These are phyloP conservation scores for Metacarcinus magister DNA, from an alignment of 2,888 invertebrate species.

Conservation along the genomic window DNA sequence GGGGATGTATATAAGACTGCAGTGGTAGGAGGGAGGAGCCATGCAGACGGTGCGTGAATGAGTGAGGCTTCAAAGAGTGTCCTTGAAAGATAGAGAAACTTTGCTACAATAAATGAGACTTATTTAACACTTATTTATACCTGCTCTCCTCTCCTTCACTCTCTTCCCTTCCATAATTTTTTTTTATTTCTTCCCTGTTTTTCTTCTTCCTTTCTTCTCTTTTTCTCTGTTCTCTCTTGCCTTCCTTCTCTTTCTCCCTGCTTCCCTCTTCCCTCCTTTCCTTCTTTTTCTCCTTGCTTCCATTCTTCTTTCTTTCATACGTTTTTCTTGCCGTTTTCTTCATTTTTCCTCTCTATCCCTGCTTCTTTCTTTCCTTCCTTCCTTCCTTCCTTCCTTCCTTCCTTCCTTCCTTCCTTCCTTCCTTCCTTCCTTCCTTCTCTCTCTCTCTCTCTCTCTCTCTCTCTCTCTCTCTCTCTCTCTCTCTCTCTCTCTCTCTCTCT, in stretches of 20 bases:
- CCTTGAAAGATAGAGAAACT: conserved; percentile 16
- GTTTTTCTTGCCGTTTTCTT: background rate
- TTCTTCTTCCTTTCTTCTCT: too few relatives aligned
- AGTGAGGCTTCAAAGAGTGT: background rate
- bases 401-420: too few relatives aligned
- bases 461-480: conserved; percentile 53
- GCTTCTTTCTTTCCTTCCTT: too few relatives aligned
- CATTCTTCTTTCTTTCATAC: background rate
- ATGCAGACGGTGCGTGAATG: background rate
- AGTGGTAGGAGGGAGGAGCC: background rate
- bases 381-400: too few relatives aligned
- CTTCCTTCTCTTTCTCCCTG: background rate
- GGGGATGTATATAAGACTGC: background rate
- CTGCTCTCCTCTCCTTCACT: background rate
- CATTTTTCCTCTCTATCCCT: too few relatives aligned
- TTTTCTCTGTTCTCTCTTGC: too few relatives aligned
- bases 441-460: conserved; percentile 49
- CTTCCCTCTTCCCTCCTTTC: background rate
- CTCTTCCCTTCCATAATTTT: too few relatives aligned
- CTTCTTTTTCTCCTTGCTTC: background rate
- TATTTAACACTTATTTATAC: background rate
- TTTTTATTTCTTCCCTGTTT: too few relatives aligned
- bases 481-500: conserved; percentile 51
- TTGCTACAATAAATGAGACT: background rate
- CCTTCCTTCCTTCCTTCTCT: too few relatives aligned